Conservation (phyloP, 1,140 invertebrate genomes). For the Andrena cerasifolii region DNA sequence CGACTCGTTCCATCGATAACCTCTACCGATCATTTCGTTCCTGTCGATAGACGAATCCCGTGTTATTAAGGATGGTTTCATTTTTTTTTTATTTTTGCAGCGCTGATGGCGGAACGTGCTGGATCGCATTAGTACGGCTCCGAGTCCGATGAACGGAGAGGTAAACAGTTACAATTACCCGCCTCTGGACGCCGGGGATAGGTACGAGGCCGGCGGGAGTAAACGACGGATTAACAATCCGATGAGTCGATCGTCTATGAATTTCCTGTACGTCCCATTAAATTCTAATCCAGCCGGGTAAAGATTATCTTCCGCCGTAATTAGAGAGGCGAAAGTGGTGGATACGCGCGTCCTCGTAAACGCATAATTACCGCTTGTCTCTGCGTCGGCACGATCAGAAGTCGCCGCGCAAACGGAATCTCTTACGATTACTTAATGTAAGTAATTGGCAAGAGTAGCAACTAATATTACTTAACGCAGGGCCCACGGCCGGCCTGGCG, state of each 20-base stretch:
- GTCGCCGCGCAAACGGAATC: slow-evolving; percentile 51
- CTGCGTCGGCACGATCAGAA: slow-evolving; percentile 65
- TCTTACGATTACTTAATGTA: slow-evolving; percentile 66
- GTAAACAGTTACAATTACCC: slow-evolving; percentile 44
- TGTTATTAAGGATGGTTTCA: too few species aligned
- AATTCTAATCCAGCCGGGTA: slow-evolving; percentile 34
- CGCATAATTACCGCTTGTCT: slow-evolving; percentile 68
- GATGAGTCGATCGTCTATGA: slow-evolving; percentile 24
- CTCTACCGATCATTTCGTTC: neutral
- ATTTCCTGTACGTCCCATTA: slow-evolving; percentile 50
- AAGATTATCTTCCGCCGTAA: slow-evolving; percentile 59
- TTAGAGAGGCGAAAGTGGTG: slow-evolving; percentile 65
- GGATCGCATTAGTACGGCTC: neutral
- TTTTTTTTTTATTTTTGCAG: too few species aligned
- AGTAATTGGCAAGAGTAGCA: slow-evolving; percentile 61
- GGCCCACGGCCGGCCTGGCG: neutral
- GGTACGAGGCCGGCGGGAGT: neutral
- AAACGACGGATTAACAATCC: slow-evolving; percentile 31
- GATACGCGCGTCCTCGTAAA: slow-evolving; percentile 61
- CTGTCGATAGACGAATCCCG: neutral
- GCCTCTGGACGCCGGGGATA: neutral
- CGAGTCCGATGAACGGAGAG: neutral
- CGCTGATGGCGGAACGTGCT: too few species aligned
- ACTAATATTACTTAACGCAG: slow-evolving; percentile 65
- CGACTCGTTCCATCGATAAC: too few species aligned